Conservation (phyloP, 2,797 vertebrate species). For the Hippoglossus hippoglossus region DNA sequence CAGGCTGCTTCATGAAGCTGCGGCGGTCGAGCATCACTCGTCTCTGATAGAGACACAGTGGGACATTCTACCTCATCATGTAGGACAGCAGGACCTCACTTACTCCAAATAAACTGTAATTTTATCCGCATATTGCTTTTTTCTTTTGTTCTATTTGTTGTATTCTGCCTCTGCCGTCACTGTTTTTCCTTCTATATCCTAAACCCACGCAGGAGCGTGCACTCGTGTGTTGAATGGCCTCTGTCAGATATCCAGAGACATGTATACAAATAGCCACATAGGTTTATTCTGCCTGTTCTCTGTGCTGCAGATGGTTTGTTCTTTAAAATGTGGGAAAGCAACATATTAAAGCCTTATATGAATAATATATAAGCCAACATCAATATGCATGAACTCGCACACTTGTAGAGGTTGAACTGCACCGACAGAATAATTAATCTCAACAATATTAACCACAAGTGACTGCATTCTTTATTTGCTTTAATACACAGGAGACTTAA, state of each 20-base stretch:
- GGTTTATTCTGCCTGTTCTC: conserved; percentile 6
- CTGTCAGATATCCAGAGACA: conserved; percentile 44
- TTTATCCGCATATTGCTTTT: conserved; percentile 21
- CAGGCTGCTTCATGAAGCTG: background rate
- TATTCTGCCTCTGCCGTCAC: conserved; percentile 6
- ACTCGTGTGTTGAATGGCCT: conserved; percentile 21
- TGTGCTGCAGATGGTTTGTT: background rate
- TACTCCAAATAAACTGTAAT: conserved; percentile 22
- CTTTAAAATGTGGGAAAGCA: too few relatives aligned
- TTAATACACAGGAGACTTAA: too few relatives aligned
- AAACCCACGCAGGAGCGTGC: conserved; percentile 43
- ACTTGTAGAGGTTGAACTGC: too few relatives aligned
- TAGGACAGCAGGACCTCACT: conserved; percentile 19
- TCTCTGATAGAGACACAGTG: conserved; percentile 18
- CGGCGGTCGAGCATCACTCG: conserved; percentile 8
- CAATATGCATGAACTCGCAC: too few relatives aligned
- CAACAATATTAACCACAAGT: too few relatives aligned
- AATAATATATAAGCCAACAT: too few relatives aligned
- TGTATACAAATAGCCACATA: conserved; percentile 39
- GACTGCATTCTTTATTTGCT: too few relatives aligned
- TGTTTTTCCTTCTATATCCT: conserved; percentile 21
- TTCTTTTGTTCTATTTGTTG: background rate
- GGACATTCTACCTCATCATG: conserved; percentile 8
- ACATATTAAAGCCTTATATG: too few relatives aligned
- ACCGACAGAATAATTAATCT: too few relatives aligned